These are phyloP conservation scores for Rambutsinella grinnellia DNA, from an alignment of 2,888 invertebrate species.

Conservation along the genomic window DNA sequence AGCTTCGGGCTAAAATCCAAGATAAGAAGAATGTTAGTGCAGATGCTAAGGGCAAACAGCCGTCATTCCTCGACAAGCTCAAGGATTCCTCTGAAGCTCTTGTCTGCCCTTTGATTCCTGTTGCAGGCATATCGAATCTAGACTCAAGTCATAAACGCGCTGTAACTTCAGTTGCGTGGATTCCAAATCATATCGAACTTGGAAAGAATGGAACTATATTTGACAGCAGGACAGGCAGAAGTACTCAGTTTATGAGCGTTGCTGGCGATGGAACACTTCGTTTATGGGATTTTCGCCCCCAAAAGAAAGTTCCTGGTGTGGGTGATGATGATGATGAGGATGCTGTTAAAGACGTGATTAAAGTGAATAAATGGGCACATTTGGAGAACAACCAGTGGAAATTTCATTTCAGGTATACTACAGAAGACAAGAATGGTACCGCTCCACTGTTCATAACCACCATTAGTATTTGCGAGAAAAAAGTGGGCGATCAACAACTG, in stretches of 20 bases:
- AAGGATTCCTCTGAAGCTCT: conserved; percentile 63
- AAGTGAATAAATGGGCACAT: conserved; percentile 62
- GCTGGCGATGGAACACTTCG: conserved; percentile 61
- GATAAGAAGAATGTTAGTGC: conserved; percentile 41
- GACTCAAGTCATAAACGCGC: conserved; percentile 62
- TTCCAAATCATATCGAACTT: conserved; percentile 63
- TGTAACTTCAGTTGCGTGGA: conserved; percentile 61
- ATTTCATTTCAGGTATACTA: conserved; percentile 34
- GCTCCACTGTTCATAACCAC: conserved; percentile 30
- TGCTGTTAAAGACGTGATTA: conserved; percentile 41
- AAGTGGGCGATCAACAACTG: too few species aligned
- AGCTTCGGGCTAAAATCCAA: conserved; percentile 57
- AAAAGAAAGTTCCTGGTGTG: conserved; percentile 49
- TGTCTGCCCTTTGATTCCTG: conserved; percentile 60
- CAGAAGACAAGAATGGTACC: conserved; percentile 27
- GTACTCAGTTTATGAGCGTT: conserved; percentile 62
- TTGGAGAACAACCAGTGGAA: conserved; percentile 65
- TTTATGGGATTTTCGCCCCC: conserved; percentile 62
- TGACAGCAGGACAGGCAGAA: conserved; percentile 55
- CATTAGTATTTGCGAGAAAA: conserved; percentile 30
- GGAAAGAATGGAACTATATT: conserved; percentile 63
- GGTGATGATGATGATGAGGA: conserved; percentile 57
- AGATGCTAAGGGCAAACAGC: conserved; percentile 16
- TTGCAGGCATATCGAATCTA: conserved; percentile 59
- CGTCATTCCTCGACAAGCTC: conserved; percentile 61